Base-by-base conservation (phyloP, 2,113 vertebrate genomes). In the Fregata magnificens region DNA sequence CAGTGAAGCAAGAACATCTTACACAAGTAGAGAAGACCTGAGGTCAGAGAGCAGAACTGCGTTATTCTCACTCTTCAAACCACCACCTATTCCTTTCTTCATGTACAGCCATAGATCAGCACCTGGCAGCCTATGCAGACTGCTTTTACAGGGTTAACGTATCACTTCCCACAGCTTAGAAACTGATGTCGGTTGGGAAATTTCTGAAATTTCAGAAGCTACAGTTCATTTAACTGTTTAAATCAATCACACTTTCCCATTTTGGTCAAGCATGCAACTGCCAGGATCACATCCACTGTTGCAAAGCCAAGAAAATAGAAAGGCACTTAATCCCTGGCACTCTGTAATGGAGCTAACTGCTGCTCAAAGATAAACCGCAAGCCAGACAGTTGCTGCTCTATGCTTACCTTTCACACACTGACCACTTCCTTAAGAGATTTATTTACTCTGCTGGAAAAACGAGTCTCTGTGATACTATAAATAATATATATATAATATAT, bases 81-180 rank as follows among this genome's bases (percentile, higher is more conserved):
- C 9, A n/a, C 11, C 29, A 74, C 13, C 16, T 47, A 38, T 10
- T 8, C 25, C 12, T 5, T 91, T 52, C 42, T 55, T 82, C 38
- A n/a, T 2, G 0, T 10, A 42, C 29, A 36, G 53, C 21, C 0
- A 0, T 8, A 65, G 4, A 71, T 13, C 32, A 71, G 58, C 19
- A 58, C 62, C 49, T 3, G 36, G 34, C 32, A 94, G 56, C 36
- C 66, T 65, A 38, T 5, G 5, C 40, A 69, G 28, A 31, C 40
- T 56, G 16, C 44, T 16, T 42, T 22, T 59, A 49, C 10, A 72
- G 40, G 26, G 26, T 65, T 59, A 92, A 79, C 16, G 25, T 12
- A 58, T 8, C 29, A 28, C 65, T 55, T 71, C 52, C 22, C 16
- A 38, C 11, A 38, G 52, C 24, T 24, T 47, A 62, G 73, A 69